Conservation (phyloP, 2,797 vertebrate species). For the Sorex maritimensis region DNA sequence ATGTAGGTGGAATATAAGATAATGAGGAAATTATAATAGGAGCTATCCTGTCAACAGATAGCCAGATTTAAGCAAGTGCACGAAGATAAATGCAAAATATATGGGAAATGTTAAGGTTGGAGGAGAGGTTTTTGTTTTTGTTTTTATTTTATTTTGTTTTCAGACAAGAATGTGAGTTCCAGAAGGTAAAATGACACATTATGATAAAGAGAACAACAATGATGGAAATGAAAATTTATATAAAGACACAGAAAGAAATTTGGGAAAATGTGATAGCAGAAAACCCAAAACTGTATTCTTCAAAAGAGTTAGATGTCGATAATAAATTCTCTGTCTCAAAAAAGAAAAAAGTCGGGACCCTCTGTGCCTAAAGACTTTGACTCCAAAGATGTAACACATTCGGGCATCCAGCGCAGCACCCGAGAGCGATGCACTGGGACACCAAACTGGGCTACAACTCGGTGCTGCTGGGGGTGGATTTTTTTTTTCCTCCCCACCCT, state of each 20-base stretch:
- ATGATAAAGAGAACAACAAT: background rate
- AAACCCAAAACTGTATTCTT: background rate
- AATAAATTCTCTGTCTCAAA: background rate
- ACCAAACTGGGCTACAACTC: too few relatives aligned
- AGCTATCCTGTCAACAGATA: constrained; percentile 41
- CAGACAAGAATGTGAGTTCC: background rate
- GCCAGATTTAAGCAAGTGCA: background rate
- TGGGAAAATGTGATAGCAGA: background rate
- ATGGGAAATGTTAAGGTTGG: background rate
- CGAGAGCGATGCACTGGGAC: too few relatives aligned
- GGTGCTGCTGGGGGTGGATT: too few relatives aligned
- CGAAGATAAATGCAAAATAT: background rate
- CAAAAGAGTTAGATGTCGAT: background rate
- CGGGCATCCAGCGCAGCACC: too few relatives aligned
- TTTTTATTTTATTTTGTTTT: background rate
- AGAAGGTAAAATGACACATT: background rate
- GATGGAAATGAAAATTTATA: background rate
- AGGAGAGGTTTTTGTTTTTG: background rate
- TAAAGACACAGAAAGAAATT: background rate
- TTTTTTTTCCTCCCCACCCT: too few relatives aligned
- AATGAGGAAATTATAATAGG: constrained; percentile 10
- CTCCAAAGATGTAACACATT: too few relatives aligned
- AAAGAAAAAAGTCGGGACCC: too few relatives aligned
- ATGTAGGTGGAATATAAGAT: background rate
- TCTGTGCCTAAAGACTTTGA: too few relatives aligned